Conservation (phyloP, 2,888 invertebrate genomes). For the Nomada ruficornis region DNA sequence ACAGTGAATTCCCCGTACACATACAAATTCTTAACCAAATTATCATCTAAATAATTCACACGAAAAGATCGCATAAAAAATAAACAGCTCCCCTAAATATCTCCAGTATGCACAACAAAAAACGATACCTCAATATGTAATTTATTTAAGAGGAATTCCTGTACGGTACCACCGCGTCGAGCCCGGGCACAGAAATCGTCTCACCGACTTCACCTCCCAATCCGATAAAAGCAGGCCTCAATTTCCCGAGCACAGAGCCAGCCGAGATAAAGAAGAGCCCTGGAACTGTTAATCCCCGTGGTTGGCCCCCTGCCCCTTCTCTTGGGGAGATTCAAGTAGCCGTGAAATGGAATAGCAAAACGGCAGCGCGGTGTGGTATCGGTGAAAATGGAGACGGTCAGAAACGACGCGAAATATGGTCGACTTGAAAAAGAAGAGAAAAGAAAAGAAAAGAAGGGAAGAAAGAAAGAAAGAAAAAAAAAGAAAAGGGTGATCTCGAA, state of each 20-base stretch:
- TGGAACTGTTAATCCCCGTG: slow-evolving; percentile 2
- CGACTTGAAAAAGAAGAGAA: neutral
- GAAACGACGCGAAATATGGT: slow-evolving; percentile 36
- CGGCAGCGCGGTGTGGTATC: neutral
- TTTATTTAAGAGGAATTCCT: no score
- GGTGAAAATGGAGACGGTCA: slow-evolving; percentile 38
- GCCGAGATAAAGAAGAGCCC: neutral
- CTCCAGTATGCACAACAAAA: no score
- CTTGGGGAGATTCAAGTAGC: neutral
- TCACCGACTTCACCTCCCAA: neutral
- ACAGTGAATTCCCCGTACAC: no score
- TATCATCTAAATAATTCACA: no score
- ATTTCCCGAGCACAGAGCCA: neutral
- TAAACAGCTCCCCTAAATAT: no score
- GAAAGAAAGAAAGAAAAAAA: neutral
- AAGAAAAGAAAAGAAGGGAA: neutral
- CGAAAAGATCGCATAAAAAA: no score
- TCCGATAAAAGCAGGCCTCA: neutral
- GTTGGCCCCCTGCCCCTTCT: neutral
- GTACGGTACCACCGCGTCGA: no score
- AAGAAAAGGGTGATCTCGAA: slow-evolving; percentile 41
- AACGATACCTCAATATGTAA: no score
- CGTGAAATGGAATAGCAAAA: slow-evolving; percentile 36
- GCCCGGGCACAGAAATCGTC: neutral
- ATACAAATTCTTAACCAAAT: no score